Base-by-base conservation (phyloP, 2,797 vertebrate species). In the Enteromius paludinosus region DNA sequence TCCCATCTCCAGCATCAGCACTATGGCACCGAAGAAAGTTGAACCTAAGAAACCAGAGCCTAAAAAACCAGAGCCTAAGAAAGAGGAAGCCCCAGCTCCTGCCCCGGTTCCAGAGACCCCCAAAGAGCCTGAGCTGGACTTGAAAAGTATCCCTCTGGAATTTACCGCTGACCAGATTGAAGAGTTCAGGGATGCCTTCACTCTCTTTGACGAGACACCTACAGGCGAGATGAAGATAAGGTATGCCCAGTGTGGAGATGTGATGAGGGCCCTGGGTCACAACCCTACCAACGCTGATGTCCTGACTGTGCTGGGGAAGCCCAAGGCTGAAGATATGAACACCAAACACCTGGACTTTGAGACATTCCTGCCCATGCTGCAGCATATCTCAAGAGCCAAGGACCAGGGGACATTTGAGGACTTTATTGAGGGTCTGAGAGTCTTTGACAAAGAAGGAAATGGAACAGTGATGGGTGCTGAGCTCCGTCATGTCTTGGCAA, bases 391-490 rank as follows among this genome's bases (percentile, higher is more conserved):
- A 0, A 94, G 95, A n/a, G 92, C 95, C 92, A 98, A 97, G 83
- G 97, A 99, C 91, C 96, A 97, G 91, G 97, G 97, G 25, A 96
- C 91, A 86, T 96, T 96, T 0, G 98, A 99, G 89, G 98, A 99
- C 93, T 99, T 99, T 0, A 97, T 99, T 87, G 98, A 99, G 90
- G 98, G 98, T 20, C 93, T 99, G 77, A 93, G 97, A 0, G 98
- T 99, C 28, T 99, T 99, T 0, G 97, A 99, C 93, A 99, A 99
- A 90, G 98, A 99, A 89, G 97, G 97, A 77, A 99, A 99, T 0
- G 98, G 98, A 84, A 99, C 97, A 0, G 97, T 99, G 82, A 99
- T 99, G 98, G 98, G 98, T 0, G 98, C 98, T 0, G 98, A 99
- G 92, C 95, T 99, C 2, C 95, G 98, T 74, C 98, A 99, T 0